Base-by-base conservation (phyloP, 2,113 vertebrate species). In the Nycticryphes semicollaris region DNA sequence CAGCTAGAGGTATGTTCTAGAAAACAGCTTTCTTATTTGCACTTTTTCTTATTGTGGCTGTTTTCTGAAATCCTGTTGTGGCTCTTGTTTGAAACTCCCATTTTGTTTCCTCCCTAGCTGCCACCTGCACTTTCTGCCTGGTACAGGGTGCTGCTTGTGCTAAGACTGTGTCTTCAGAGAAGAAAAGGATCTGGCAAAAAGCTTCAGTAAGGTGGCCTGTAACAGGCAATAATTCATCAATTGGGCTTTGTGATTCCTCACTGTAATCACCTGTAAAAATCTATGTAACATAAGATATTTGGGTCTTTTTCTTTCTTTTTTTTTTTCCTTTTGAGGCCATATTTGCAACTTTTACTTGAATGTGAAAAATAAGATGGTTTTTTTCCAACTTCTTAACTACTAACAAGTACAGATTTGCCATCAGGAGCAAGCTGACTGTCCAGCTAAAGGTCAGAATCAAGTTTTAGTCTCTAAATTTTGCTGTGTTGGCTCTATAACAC, bases 81-180 rank as follows among this genome's bases (percentile, higher is more conserved):
- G 57, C 31, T 89, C 33, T 72, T 76, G 35, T 19, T 80, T 78
- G 77, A 59, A 81, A 41, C 59, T 72, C 22, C 14, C 1, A 4
- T 80, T 69, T 63, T 0, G 1, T 76, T 73, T 87, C 54, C 4
- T 72, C 10, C 35, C 4, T 3, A 51, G 48, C 76, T 83, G 72
- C 56, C 1, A 0, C 68, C 31, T 43, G 33, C 10, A 1, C 35
- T 73, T 12, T 12, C 47, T 1, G 1, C 70, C 27, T 70, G 62
- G 70, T 54, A 31, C 31, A 33, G 24, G 18, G 25, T 41, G 66
- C 59, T 87, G 59, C 59, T 87, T 51, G 30, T 84, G 59, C 73
- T 66, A 39, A 53, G 22, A 7, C 60, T 35, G 9, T 20, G 20
- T 17, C 50, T 60, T 47, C 11, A 3, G 1, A 3, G 50, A 68